Conservation (phyloP, 92 coral and sea anemone genomes). For the Umimayanthus chanpuru region DNA sequence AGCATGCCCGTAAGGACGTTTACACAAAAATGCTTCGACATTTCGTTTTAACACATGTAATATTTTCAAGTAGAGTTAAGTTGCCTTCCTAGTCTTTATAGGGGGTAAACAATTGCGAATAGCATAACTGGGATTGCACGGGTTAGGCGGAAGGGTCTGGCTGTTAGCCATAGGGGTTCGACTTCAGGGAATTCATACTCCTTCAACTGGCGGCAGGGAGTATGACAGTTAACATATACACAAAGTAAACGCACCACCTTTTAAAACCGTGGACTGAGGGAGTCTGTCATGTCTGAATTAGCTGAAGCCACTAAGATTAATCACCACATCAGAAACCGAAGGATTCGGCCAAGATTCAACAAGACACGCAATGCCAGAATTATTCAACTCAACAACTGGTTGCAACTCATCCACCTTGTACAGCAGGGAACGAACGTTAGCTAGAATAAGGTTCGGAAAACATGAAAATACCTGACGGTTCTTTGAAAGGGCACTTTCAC, state of each 20-base stretch:
- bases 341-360: too few species aligned
- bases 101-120: not conserved
- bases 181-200: not conserved
- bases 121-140: not conserved
- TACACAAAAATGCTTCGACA: constrained; percentile 35
- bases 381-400: too few species aligned
- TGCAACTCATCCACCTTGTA: too few species aligned
- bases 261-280: not conserved
- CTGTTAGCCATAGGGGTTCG: not conserved
- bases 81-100: not conserved
- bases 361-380: too few species aligned
- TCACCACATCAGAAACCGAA: not conserved
- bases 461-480: too few species aligned
- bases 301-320: not conserved
- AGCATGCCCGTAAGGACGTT: constrained; percentile 44
- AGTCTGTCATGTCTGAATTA: not conserved
- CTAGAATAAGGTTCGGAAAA: too few species aligned
- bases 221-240: not conserved
- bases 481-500: too few species aligned
- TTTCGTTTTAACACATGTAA: not conserved
- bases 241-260: not conserved
- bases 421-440: too few species aligned
- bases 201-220: not conserved
- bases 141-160: constrained; percentile 4
- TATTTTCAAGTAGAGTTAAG: not conserved